Base-by-base conservation (phyloP, 2,113 vertebrate species). In the Gorsachius goisagi region DNA sequence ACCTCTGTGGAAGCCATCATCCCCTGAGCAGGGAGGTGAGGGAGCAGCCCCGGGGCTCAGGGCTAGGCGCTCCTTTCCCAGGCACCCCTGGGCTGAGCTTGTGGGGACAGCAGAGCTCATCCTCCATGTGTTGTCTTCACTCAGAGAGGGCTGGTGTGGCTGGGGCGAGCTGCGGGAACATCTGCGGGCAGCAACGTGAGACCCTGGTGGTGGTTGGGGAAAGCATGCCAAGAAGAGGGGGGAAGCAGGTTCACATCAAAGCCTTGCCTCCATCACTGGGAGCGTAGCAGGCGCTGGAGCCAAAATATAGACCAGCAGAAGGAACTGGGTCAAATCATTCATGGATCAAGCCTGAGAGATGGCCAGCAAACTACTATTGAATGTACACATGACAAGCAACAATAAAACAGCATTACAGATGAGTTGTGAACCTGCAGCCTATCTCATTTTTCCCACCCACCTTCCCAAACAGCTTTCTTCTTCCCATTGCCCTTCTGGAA, bases 171-270 rank as follows among this genome's bases (percentile, higher is more conserved):
- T 68, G 79, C 0, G 0, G 37, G 55, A 81, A 56, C 23, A 13
- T 62, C 41, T 10, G 1, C 2, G 8, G 84, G 83, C 55, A 71
- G 53, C 60, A 92, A 44, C 3, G 5, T 50, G 92, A 95, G 95
- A 89, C 68, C 49, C 77, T 8, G 1, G 63, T 10, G 24, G 47
- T 23, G 23, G 53, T 79, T 84, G 89, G 47, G 26, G 79, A 84
- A 92, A 76, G 58, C n/a, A 71, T 77, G 71, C 33, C 63, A 69
- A 58, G 44, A 37, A 79, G 9, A 7, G 7, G 21, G 55, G 21
- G 11, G 39, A 68, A 80, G 10, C 16, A 95, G 77, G 77, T 94
- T 96, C 84, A 93, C 74, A 91, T 96, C 92, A 97, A 97, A 97
- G 88, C 80, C 93, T 96, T 41, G 3, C 19, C 32, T 80, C 71